These are phyloP conservation scores for Malacosoma neustria DNA, from an alignment of 2,888 invertebrate species.

Conservation along the genomic window DNA sequence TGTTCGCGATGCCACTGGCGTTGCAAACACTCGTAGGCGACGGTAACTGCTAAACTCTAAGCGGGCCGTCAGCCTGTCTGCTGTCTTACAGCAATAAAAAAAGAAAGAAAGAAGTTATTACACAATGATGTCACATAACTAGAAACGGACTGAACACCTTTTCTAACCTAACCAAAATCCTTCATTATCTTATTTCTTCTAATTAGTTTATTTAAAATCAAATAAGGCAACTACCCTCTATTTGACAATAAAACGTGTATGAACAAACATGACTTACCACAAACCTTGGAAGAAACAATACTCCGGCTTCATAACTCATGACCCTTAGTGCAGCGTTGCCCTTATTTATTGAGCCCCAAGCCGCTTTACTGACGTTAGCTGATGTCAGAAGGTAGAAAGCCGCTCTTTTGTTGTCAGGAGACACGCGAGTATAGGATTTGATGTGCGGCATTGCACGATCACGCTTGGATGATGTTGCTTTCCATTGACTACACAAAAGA, in stretches of 20 bases:
- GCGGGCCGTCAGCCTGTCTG: too few species aligned
- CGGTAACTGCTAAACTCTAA: too few species aligned
- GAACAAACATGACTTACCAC: too few species aligned
- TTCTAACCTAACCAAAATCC: too few species aligned
- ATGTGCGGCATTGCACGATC: constrained; percentile 95
- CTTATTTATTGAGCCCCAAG: constrained; percentile 88
- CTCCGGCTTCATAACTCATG: constrained; percentile 93
- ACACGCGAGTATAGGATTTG: constrained; percentile 89
- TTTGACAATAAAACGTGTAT: too few species aligned
- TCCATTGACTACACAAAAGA: constrained; percentile 83
- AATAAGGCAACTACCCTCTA: too few species aligned
- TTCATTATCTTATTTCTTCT: too few species aligned
- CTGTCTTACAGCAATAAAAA: too few species aligned
- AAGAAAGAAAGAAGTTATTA: constrained; percentile 1
- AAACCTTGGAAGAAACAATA: constrained; percentile 88
- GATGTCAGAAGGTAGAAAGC: constrained; percentile 94
- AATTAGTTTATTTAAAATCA: too few species aligned
- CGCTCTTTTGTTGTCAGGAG: constrained; percentile 77
- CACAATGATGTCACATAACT: constrained; percentile 1
- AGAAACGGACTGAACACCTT: constrained; percentile 45
- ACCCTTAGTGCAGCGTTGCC: constrained; percentile 77
- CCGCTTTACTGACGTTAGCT: constrained; percentile 97
- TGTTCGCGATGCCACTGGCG: too few species aligned
- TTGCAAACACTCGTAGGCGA: too few species aligned
- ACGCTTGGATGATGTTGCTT: constrained; percentile 79